Conservation (phyloP, 64 coral and sea anemone genomes). For the Montipora cactus region DNA sequence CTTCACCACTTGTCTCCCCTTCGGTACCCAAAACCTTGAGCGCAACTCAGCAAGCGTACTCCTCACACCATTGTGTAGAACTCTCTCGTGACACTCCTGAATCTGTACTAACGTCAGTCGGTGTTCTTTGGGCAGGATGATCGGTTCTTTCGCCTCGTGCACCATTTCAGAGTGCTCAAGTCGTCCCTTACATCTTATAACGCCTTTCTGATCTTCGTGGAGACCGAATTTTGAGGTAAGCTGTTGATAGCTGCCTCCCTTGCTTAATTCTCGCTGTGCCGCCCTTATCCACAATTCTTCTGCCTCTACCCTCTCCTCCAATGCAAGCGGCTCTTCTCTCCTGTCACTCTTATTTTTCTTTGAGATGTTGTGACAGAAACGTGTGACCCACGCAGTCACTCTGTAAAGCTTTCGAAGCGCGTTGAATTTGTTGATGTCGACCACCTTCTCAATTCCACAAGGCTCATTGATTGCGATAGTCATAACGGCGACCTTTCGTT, state of each 20-base stretch:
- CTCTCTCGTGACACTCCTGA: slow-evolving; percentile 16
- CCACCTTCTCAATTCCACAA: too few species aligned
- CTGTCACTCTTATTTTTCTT: too few species aligned
- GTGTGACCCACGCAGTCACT: too few species aligned
- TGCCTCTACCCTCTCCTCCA: not conserved
- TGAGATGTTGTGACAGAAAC: too few species aligned
- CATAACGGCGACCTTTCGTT: too few species aligned
- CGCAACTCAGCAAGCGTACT: slow-evolving; percentile 41
- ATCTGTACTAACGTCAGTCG: not conserved
- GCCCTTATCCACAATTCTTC: not conserved
- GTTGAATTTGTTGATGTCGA: too few species aligned
- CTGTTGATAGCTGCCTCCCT: not conserved
- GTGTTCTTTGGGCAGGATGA: slow-evolving; percentile 34
- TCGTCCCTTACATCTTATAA: not conserved
- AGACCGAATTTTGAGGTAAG: not conserved
- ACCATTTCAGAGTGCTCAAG: not conserved
- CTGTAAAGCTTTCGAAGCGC: too few species aligned
- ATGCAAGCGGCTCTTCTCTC: not conserved
- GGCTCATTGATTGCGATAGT: too few species aligned
- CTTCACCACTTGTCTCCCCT: too few species aligned
- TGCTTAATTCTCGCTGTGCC: not conserved
- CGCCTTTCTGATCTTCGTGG: not conserved
- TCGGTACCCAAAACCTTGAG: not conserved
- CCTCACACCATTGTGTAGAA: slow-evolving; percentile 31
- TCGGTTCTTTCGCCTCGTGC: not conserved